Base-by-base conservation (phyloP, 1,140 invertebrate species). In the Drosophila takahashii region DNA sequence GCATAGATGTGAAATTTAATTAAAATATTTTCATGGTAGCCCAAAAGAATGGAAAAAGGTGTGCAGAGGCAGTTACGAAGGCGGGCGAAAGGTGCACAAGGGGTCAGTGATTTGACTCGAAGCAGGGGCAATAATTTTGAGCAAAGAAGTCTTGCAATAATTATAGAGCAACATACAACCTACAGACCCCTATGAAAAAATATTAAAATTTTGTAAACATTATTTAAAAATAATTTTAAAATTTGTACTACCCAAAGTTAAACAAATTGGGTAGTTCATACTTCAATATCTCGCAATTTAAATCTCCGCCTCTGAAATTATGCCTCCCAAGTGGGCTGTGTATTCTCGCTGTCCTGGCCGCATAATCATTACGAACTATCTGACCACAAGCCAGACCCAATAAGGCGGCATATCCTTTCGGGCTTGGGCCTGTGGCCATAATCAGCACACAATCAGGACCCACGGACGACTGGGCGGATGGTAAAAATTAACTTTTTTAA, bases 401-500 rank as follows among this genome's bases (percentile, higher is more conserved):
- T 81, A 81, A 76, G 83, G 83, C 70, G 70, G 50, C 75, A 79
- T 69, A 87, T 86, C 79, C 83, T 83, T 77, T 86, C 16, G 71
- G 59, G 61, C 44, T 54, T 71, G 66, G 59, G 61, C 44, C 67
- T 71, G 66, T 66, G 79, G 71, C 79, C 83, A 86, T 83, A 86
- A 86, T 86, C 83, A 79, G 69, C 51, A 75, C 75, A 87, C 83
- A 86, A 86, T 86, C 83, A 61, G 67, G 76, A 22, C 34, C 61
- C 79, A 64, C 71, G 70, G 75, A 76, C 79, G 58, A 60, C 45
- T 37, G 59, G 62, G 75, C 83, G 83, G 83, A 87, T 87, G 84
- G 83, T 77, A 62, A 70, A 89, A 87, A 85, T 87, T 87, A 87
- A 87, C 83, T 87, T 83, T 87, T 87, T 87, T 87, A 87, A 87